Evolutionary conservation across 30 jellyfish, hydroid and myxozoan genomes (phyloP).

Genomic region (Pseudorhiza aurosa): DNA sequence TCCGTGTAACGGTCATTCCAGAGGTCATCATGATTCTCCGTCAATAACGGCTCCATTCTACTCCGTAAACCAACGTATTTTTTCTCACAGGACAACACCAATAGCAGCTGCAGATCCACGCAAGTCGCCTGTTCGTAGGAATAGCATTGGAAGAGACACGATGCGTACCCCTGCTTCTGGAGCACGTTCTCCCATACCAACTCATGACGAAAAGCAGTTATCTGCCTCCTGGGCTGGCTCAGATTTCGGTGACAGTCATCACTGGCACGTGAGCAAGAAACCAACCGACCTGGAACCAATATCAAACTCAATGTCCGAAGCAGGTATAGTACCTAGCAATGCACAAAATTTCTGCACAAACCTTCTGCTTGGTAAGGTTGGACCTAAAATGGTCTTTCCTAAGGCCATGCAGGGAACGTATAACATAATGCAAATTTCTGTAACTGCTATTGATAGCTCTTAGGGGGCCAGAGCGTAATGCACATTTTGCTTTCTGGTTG

Average conservation of each 20-base stretch:
- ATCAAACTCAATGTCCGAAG: constrained; percentile 27
- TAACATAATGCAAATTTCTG: no score
- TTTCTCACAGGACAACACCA: constrained; percentile 31
- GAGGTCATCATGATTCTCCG: no score
- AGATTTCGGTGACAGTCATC: constrained; percentile 36
- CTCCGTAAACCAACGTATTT: background rate
- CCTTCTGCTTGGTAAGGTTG: no score
- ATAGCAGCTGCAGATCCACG: constrained; percentile 30
- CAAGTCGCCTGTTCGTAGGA: constrained; percentile 24
- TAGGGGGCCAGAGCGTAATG: no score
- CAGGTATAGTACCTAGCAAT: background rate
- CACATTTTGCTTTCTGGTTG: no score
- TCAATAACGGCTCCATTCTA: no score
- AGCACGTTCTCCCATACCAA: constrained; percentile 69
- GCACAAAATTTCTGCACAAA: no score
- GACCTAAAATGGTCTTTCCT: no score
- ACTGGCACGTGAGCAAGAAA: constrained; percentile 49
- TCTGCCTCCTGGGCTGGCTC: constrained; percentile 82
- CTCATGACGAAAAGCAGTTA: constrained; percentile 56
- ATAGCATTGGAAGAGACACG: constrained; percentile 44
- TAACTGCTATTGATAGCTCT: no score
- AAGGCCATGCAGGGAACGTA: no score
- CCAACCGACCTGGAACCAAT: constrained; percentile 61
- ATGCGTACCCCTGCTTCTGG: constrained; percentile 50
- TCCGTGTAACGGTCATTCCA: no score